A percentile compares a stretch with the other conserved stretches of the same genome.
These are phyloP conservation scores for Myotis daubentonii DNA, from an alignment of 2,797 vertebrate genomes.

Conservation along the genomic window DNA sequence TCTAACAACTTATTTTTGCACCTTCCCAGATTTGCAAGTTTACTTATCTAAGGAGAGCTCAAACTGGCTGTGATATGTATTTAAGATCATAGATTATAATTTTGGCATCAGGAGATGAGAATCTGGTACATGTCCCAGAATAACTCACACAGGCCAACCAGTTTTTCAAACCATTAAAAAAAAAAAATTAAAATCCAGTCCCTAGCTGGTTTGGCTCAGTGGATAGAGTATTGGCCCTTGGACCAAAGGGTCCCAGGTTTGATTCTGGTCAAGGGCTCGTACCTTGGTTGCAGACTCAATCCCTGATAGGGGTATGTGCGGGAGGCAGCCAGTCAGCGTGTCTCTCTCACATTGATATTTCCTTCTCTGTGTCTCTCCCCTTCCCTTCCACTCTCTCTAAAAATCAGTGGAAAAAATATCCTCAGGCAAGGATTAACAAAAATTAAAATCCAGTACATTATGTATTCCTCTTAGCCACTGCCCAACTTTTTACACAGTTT, in stretches of 20 bases:
- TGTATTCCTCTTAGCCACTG: background rate
- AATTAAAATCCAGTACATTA: background rate
- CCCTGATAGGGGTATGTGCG: no score
- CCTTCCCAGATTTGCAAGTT: background rate
- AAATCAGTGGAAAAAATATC: no score
- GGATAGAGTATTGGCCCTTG: no score
- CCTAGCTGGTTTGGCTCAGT: no score
- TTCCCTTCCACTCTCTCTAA: no score
- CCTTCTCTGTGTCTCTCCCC: no score
- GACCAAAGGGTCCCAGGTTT: no score
- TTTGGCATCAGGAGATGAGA: background rate
- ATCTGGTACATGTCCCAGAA: background rate
- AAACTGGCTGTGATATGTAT: background rate
- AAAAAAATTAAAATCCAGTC: background rate
- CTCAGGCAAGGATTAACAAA: background rate
- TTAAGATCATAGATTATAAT: background rate
- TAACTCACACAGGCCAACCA: background rate
- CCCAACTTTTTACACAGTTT: background rate
- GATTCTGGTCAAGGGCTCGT: no score
- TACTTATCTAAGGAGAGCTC: background rate
- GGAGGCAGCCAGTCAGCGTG: no score
- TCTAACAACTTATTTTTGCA: background rate
- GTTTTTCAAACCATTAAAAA: background rate
- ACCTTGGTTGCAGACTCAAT: no score
- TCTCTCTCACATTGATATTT: no score